Percentiles rank a stretch among this genome's conserved stretches.
Conservation (phyloP, 1,140 invertebrate species). For the Drosophila dunni region DNA sequence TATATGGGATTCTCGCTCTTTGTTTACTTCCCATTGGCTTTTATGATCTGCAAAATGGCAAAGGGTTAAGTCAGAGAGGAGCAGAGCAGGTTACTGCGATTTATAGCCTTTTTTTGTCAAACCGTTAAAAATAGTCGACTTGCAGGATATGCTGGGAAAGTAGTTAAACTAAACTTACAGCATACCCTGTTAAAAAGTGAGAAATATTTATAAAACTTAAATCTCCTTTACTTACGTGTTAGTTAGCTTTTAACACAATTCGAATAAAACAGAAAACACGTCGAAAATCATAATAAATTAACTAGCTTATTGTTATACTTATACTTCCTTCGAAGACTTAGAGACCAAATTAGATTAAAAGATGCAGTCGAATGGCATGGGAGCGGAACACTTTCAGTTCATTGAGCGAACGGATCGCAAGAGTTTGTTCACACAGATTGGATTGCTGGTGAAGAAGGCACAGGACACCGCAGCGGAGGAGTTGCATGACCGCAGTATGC, state of each 20-base stretch:
- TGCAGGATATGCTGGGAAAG: too few relatives aligned
- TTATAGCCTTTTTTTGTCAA: neutral
- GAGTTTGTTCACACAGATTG: constrained; percentile 69
- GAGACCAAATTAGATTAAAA: neutral
- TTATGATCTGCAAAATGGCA: constrained; percentile 9
- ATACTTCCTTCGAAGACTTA: neutral
- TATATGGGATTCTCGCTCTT: neutral
- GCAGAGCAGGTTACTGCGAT: neutral
- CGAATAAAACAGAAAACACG: neutral
- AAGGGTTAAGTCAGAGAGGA: constrained; percentile 8
- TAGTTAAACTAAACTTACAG: too few relatives aligned
- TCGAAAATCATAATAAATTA: constrained; percentile 32
- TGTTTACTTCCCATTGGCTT: constrained; percentile 16
- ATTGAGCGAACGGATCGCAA: constrained; percentile 71
- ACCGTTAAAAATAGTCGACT: too few relatives aligned
- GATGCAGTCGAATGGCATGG: constrained; percentile 54
- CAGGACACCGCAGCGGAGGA: constrained; percentile 54
- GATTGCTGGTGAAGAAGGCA: constrained; percentile 63
- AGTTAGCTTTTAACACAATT: constrained; percentile 2
- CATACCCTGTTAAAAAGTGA: too few relatives aligned
- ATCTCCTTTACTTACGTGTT: neutral
- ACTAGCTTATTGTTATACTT: constrained; percentile 15
- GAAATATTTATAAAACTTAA: neutral
- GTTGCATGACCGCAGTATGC: constrained; percentile 48
- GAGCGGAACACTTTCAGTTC: constrained; percentile 66